Evolutionary conservation across 2,888 invertebrate genomes (phyloP).

Genomic region (Drosophila neutralis): DNA sequence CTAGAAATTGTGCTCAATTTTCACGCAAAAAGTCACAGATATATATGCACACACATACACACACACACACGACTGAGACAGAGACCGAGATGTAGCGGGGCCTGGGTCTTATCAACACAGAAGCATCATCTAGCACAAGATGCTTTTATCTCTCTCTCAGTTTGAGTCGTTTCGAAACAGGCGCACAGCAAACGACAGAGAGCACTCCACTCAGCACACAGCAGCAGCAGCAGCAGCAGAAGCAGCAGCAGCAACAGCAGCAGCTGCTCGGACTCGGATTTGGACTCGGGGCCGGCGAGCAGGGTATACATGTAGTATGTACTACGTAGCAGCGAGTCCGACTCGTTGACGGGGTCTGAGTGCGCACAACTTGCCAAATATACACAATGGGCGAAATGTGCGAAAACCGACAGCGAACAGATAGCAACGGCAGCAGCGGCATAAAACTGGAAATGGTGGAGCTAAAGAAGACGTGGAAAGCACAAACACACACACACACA

Average conservation of each 20-base stretch:
- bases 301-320: conserved; percentile 17
- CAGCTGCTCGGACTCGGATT: conserved; percentile 47
- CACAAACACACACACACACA: conserved; percentile 30
- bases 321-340: conserved; percentile 37
- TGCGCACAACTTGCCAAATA: conserved; percentile 74
- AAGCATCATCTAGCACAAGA: conserved; percentile 80
- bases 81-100: conserved; percentile 46
- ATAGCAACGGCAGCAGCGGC: conserved; percentile 9
- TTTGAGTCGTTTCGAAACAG: conserved; percentile 82
- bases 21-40: conserved; percentile 64
- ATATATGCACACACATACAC: conserved; percentile 12
- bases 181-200: conserved; percentile 74
- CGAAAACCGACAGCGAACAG: conserved; percentile 62
- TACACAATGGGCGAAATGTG: conserved; percentile 74
- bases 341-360: conserved; percentile 57
- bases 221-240: neutral
- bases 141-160: conserved; percentile 84
- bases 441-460: conserved; percentile 73
- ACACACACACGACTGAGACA: conserved; percentile 24
- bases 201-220: conserved; percentile 56
- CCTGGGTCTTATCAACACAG: conserved; percentile 78
- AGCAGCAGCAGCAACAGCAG: conserved; percentile 4
- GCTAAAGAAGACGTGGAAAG: conserved; percentile 53
- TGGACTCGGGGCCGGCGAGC: conserved; percentile 30
- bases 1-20: conserved; percentile 80